Base-by-base conservation (phyloP, 2,888 invertebrate genomes). In the Eugnorisma glareosa region DNA sequence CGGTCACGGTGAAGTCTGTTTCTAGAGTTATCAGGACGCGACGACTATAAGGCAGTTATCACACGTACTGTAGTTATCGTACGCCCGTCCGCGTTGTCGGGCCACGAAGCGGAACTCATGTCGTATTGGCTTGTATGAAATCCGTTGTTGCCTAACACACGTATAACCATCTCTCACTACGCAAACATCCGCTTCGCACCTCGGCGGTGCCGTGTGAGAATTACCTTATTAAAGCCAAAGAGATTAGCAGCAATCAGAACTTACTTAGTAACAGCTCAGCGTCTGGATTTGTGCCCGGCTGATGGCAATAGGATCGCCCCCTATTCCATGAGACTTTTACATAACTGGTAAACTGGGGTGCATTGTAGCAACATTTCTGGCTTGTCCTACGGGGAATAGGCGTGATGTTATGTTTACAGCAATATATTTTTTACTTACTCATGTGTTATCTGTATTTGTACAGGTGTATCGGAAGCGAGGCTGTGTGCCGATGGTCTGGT, bases 401-500 rank as follows among this genome's bases (percentile, higher is more conserved):
- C 21, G 3, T 35, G 31, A 59, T 18, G 18, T 31, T 18, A 59
- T 31, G 3, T 59, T 57, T 57, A 57, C 2, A 57, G 2, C 28
- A 57, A 57, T 31, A n/a, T 15, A 10, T n/a, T 67, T 0, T 18
- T 28, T 2, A 11, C 0, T 31, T 0, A 37, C 0, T 21, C 15
- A 37, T 40, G 15, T 71, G 10, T 66, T 28, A 0, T 40, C 31
- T 31, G 35, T 7, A 66, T 79, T 54, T 59, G 48, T 77, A 66
- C 89, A 97, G 97, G 98, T 43, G 95, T 96, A 77, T 93, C 98
- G 6, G 98, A 98, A 92, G 96, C 97, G 77, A 97, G 97, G 86
- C 95, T 98, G 24, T 98, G 98, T 92, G 98, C 98, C 1, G 98
- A 98, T 86, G 98, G 98, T 2, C 95, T 98, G 51, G 98, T 98